These are phyloP conservation scores for Erynnis tages DNA, from an alignment of 2,888 invertebrate species.

Conservation along the genomic window DNA sequence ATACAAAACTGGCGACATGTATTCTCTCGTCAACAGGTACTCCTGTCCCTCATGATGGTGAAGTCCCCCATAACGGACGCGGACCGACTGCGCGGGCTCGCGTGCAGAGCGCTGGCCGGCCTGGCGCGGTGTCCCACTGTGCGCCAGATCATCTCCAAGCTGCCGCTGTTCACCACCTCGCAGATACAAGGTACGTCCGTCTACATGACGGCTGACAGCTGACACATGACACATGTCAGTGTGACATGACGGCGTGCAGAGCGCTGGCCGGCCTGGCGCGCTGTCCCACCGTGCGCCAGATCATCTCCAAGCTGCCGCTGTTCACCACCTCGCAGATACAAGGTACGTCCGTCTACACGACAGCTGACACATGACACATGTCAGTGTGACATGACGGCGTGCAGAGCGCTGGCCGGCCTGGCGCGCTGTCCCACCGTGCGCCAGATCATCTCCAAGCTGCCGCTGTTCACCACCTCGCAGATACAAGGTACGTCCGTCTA, in stretches of 20 bases:
- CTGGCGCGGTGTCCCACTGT: conserved; percentile 96
- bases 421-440: conserved; percentile 95
- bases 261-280: conserved; percentile 96
- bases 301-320: conserved; percentile 96
- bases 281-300: conserved; percentile 96
- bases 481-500: conserved; percentile 86
- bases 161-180: conserved; percentile 96
- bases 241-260: too few species aligned
- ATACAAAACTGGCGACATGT: too few species aligned
- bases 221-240: too few species aligned
- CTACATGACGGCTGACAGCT: too few species aligned
- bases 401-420: conserved; percentile 94
- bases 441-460: conserved; percentile 97
- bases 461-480: conserved; percentile 95
- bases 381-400: too few species aligned
- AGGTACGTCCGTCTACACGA: too few species aligned
- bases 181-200: conserved; percentile 90
- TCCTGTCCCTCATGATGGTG: conserved; percentile 93
- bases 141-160: conserved; percentile 95
- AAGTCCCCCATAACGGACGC: conserved; percentile 98
- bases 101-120: conserved; percentile 96
- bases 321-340: conserved; percentile 97
- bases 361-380: too few species aligned
- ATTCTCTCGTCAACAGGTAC: too few species aligned
- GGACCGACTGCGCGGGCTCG: conserved; percentile 95